Base-by-base conservation (phyloP, 2,797 vertebrate genomes). In the Eleutherodactylus coqui region DNA sequence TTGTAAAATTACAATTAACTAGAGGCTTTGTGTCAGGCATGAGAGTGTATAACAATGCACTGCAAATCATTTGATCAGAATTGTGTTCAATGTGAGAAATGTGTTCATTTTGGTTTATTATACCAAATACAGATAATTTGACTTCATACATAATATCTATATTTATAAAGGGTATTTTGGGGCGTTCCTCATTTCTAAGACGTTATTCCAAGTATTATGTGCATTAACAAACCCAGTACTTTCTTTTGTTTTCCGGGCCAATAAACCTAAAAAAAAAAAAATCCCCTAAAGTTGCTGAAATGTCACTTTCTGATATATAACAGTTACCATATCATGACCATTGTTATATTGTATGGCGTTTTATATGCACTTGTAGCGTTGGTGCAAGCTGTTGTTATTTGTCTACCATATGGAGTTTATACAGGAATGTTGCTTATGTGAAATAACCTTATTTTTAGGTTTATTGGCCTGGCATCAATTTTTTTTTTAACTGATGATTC, bases 101-200 rank as follows among this genome's bases (percentile, higher is more conserved):
- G 70, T 76, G 70, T 75, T 64, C n/a, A 43, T 75, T n/a, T 84
- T 58, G 82, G 69, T 83, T 83, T 64, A 76, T 84, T 77, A 76
- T 84, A 75, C 82, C 70, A 75, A 84, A 84, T 83, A 75, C 69
- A 75, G 81, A 83, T 72, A 72, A 72, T 73, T 83, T 83, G 81
- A 83, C 49, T 82, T 83, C 81, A 73, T 83, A 83, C 69, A 83
- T 83, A 83, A 73, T 83, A 73, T 75, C 81, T 83, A 73, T 83
- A 73, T 72, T 83, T 75, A 73, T 83, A 83, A 75, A 73, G 49
- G 69, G 43, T 75, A 72, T 82, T 83, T 82, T 27, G n/a, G 49
- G 70, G 32, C 24, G 32, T 79, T 79, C 34, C n/a, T 79, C 21
- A 58, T 43, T 27, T 79, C 27, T 80, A 45, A 27, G 76, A 51